Conservation (phyloP, 1,140 invertebrate genomes). For the Anastrepha obliqua region DNA sequence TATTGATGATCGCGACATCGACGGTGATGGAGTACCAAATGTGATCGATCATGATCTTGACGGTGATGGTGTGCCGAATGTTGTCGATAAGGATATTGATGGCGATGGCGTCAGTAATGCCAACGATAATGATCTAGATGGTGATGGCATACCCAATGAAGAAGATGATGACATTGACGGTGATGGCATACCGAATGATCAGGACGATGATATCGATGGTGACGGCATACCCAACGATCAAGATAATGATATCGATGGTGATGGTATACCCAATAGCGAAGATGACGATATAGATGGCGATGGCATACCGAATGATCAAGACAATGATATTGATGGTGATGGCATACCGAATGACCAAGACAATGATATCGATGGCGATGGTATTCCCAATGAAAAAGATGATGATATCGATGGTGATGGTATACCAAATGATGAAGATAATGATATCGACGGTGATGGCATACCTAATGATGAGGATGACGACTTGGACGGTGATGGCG, state of each 20-base stretch:
- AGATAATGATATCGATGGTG: conserved; percentile 62
- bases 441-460: conserved; percentile 59
- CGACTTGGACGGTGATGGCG: conserved; percentile 58
- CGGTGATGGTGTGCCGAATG: conserved; percentile 72
- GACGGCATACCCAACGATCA: conserved; percentile 66
- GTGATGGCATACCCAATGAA: conserved; percentile 73
- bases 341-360: conserved; percentile 60
- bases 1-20: conserved; percentile 63
- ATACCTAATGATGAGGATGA: conserved; percentile 58
- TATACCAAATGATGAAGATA: conserved; percentile 62
- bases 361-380: conserved; percentile 67
- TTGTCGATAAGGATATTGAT: conserved; percentile 71
- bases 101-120: conserved; percentile 73
- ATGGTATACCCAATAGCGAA: conserved; percentile 60
- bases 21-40: conserved; percentile 67
- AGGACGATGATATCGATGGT: conserved; percentile 60
- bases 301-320: conserved; percentile 62
- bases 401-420: conserved; percentile 69
- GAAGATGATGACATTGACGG: conserved; percentile 74
- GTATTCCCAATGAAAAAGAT: conserved; percentile 65
- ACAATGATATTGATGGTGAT: conserved; percentile 71
- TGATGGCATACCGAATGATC: conserved; percentile 70
- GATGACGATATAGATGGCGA: conserved; percentile 71
- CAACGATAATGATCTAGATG: conserved; percentile 69
- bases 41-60: conserved; percentile 69